Percentiles rank a stretch among this genome's conserved stretches.
Evolutionary conservation across 2,113 vertebrate genomes (phyloP).

Genomic region (Dasyprocta punctata): DNA sequence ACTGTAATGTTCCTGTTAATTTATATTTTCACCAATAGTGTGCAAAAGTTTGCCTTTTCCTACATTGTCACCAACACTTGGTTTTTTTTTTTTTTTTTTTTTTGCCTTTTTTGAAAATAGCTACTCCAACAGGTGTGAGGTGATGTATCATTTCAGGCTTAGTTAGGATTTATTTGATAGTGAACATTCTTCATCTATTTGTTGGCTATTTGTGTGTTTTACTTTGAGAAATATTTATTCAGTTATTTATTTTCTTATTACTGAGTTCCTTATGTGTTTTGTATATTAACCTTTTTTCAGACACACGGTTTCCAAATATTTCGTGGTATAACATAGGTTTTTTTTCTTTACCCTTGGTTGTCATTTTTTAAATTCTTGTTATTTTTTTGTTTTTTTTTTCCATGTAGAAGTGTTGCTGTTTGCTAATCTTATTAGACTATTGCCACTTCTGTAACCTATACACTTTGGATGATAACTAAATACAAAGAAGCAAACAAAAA

Average conservation of each 20-base stretch:
- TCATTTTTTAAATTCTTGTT: too few relatives aligned
- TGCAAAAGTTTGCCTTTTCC: neutral
- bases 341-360: too few relatives aligned
- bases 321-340: neutral
- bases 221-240: too few relatives aligned
- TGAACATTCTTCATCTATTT: neutral
- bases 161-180: neutral
- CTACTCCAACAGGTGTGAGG: neutral
- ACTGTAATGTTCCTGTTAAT: neutral
- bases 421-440: neutral
- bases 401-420: neutral
- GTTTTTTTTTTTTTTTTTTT: too few relatives aligned
- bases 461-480: neutral
- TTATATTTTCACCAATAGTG: neutral
- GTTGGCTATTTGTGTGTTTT: neutral
- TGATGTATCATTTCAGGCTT: neutral
- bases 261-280: neutral
- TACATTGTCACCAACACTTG: neutral
- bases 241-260: too few relatives aligned
- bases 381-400: too few relatives aligned
- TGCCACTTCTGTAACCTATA: neutral
- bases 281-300: neutral
- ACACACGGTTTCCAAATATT: neutral
- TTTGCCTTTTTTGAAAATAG: neutral
- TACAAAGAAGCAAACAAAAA: neutral